Conservation (phyloP, 2,797 vertebrate species). For the Chaetodon trifasciatus region DNA sequence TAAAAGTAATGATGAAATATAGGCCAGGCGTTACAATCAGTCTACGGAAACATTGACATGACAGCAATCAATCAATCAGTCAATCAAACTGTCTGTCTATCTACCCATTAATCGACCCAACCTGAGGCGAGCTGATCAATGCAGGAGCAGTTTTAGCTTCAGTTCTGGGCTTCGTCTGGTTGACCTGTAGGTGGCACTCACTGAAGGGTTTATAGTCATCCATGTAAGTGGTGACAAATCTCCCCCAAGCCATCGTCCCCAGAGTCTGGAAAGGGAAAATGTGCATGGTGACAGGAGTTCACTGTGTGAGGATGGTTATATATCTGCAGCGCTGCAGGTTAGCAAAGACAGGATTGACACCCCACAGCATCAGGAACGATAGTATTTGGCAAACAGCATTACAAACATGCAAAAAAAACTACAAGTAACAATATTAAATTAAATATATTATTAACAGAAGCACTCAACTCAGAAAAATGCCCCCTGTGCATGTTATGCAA, state of each 20-base stretch:
- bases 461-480: too few species aligned
- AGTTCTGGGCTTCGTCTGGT: neutral
- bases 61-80: neutral
- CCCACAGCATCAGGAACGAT: neutral
- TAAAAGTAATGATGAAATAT: neutral
- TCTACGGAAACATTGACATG: constrained; percentile 34
- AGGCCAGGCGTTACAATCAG: constrained; percentile 12
- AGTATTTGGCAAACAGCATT: neutral
- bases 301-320: neutral
- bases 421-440: too few species aligned
- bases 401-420: too few species aligned
- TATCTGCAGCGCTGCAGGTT: neutral
- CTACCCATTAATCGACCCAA: neutral
- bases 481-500: too few species aligned
- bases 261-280: constrained; percentile 6
- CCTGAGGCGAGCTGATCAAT: constrained; percentile 4
- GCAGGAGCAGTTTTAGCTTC: neutral
- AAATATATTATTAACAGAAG: too few species aligned
- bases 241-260: neutral
- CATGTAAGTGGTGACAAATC: constrained; percentile 53
- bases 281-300: neutral
- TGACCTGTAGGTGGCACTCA: constrained; percentile 3
- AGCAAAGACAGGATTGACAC: neutral
- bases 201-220: constrained; percentile 40
- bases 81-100: neutral